phyloP scores from a whole-genome alignment of 2,797 vertebrate species.

The Hylomyscus alleni region DNA sequence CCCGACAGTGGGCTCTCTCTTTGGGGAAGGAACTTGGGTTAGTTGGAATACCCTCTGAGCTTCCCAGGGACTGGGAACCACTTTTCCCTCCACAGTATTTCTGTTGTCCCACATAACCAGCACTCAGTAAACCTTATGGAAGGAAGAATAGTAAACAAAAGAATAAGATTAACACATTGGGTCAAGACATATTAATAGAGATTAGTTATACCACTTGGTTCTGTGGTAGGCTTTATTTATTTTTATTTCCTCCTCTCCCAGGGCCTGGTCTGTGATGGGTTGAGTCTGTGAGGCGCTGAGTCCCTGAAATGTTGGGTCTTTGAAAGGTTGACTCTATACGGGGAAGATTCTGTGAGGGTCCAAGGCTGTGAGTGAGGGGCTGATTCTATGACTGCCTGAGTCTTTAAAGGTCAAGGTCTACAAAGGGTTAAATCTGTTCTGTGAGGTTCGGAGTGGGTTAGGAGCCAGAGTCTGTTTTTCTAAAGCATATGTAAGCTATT shows the following conservation, averaged over 20 bases:
- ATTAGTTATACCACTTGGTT: too few relatives aligned
- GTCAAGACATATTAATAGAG: neutral
- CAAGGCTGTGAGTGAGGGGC: neutral
- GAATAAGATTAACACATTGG: neutral
- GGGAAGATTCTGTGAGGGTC: neutral
- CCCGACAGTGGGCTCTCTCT: neutral
- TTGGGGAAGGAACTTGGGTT: neutral
- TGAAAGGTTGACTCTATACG: neutral
- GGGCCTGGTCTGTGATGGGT: neutral
- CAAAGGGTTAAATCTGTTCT: neutral
- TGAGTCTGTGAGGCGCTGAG: neutral
- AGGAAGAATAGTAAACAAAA: neutral
- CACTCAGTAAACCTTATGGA: neutral
- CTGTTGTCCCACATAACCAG: neutral
- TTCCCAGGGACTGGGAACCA: neutral
- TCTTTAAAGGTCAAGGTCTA: neutral
- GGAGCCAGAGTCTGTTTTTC: neutral
- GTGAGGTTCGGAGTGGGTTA: neutral
- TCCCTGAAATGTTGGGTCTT: neutral
- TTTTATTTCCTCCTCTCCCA: neutral
- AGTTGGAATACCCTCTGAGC: neutral
- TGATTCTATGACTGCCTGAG: neutral
- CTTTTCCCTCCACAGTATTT: neutral
- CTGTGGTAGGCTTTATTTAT: neutral
- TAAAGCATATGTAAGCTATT: neutral